phyloP scores from a whole-genome alignment of 2,113 vertebrate genomes.

The Hydropotes inermis region DNA sequence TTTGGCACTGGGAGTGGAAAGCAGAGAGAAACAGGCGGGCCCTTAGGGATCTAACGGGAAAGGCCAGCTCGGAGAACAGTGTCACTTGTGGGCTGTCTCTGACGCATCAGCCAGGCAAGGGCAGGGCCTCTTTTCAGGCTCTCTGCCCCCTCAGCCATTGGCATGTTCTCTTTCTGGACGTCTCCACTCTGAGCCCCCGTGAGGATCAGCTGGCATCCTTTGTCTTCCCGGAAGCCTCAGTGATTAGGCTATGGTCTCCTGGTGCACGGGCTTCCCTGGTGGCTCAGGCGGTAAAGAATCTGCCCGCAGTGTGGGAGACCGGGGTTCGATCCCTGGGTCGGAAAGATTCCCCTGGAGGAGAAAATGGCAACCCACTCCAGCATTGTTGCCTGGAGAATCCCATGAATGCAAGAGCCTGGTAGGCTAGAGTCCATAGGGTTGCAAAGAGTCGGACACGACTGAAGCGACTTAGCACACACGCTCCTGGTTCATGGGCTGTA shows the following conservation, averaged over 20 bases:
- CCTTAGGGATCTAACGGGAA: not conserved
- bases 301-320: not conserved
- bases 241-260: not conserved
- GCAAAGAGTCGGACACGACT: not conserved
- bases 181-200: not conserved
- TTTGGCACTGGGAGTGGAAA: conserved; percentile 7
- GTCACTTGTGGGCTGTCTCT: too few relatives aligned
- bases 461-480: not conserved
- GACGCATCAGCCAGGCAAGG: not conserved
- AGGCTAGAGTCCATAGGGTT: not conserved
- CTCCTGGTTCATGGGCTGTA: not conserved
- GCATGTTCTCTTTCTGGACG: not conserved
- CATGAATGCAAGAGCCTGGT: not conserved
- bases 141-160: accelerated
- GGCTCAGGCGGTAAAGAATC: not conserved
- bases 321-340: not conserved
- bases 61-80: not conserved
- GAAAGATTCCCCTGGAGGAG: not conserved
- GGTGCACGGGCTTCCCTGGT: not conserved
- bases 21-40: not conserved
- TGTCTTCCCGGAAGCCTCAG: not conserved
- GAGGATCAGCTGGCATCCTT: not conserved
- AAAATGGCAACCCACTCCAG: not conserved
- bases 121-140: not conserved
- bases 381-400: not conserved